Conservation (phyloP, 1,140 invertebrate species). For the Latrodectus geometricus region DNA sequence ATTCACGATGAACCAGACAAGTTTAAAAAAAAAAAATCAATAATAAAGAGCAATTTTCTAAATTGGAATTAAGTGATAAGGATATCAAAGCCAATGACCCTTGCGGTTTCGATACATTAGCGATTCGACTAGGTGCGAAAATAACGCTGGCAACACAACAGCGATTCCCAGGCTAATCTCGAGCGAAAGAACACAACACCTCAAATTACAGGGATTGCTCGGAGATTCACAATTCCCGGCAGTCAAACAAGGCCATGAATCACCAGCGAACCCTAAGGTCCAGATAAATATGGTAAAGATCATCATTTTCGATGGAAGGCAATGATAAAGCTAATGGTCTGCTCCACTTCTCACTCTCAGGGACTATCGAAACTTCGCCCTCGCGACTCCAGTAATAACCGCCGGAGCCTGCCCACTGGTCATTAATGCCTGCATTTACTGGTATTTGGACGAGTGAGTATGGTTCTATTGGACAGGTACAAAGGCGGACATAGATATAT, state of each 20-base stretch:
- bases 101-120: no score
- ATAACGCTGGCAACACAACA: no score
- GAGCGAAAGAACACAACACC: no score
- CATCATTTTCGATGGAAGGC: background rate
- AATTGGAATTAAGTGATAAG: no score
- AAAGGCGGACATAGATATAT: constrained; percentile 35
- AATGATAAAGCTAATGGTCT: constrained; percentile 9
- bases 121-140: no score
- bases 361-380: background rate
- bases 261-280: background rate
- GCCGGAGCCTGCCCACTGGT: constrained; percentile 33
- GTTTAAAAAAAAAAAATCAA: no score
- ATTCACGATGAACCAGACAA: no score
- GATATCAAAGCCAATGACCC: no score
- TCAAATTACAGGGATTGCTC: no score
- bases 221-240: background rate
- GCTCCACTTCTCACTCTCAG: background rate
- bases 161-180: no score
- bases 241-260: background rate
- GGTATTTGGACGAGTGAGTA: constrained; percentile 40
- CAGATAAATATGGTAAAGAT: background rate
- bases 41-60: no score
- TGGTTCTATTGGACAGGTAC: constrained; percentile 4
- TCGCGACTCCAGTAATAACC: constrained; percentile 25
- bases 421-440: constrained; percentile 43